Conservation (phyloP, 2,797 vertebrate genomes). For the Sandelia bainsii region DNA sequence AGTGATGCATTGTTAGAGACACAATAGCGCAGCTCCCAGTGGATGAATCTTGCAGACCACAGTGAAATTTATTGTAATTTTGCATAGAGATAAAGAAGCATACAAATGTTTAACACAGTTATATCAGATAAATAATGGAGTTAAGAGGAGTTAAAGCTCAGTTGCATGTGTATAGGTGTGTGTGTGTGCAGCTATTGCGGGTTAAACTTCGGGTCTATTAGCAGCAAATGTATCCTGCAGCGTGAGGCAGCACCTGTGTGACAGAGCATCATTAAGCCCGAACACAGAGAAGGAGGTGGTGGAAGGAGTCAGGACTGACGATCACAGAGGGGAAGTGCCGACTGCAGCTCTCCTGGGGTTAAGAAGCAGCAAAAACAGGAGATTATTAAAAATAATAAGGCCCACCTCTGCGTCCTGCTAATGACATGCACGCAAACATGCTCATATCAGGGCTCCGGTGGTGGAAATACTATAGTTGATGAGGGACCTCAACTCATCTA, state of each 20-base stretch:
- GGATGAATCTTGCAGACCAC: conserved; percentile 12
- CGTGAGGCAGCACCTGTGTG: conserved; percentile 4
- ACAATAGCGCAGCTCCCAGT: conserved; percentile 36
- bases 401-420: conserved; percentile 65
- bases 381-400: conserved; percentile 83
- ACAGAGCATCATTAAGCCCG: conserved; percentile 64
- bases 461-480: conserved; percentile 68
- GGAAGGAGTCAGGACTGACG: conserved; percentile 44
- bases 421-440: conserved; percentile 63
- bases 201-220: conserved; percentile 26
- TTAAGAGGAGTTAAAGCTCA: background rate
- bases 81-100: background rate
- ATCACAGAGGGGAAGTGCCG: conserved; percentile 59
- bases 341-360: conserved; percentile 70
- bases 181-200: background rate
- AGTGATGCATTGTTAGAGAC: conserved; percentile 11
- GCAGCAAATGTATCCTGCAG: conserved; percentile 33
- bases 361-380: conserved; percentile 71
- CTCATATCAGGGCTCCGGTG: conserved; percentile 35
- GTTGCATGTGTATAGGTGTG: background rate
- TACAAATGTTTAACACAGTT: background rate
- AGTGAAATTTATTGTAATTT: background rate
- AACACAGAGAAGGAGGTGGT: conserved; percentile 20
- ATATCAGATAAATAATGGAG: background rate
- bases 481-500: conserved; percentile 63